Percentiles rank a stretch among this genome's conserved stretches.
Evolutionary conservation across 2,113 vertebrate species (phyloP).

Genomic region (Sakesphorus luctuosus): DNA sequence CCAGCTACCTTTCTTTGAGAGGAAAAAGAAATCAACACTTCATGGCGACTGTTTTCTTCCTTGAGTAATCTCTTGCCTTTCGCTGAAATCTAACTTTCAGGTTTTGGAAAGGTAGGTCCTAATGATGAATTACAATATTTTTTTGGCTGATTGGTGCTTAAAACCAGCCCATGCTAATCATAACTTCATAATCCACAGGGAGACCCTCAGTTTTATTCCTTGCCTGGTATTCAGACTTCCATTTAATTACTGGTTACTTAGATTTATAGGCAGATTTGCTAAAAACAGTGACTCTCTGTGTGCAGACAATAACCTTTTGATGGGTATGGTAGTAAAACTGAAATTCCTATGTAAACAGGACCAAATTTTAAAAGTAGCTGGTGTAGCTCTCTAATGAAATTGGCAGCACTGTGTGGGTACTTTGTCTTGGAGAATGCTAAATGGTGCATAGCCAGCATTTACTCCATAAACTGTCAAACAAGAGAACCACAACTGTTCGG

Average conservation of each 20-base stretch:
- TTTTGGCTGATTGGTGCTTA: constrained; percentile 13
- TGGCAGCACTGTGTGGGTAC: constrained; percentile 66
- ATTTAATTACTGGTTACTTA: constrained; percentile 70
- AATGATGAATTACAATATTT: constrained; percentile 25
- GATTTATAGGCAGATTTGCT: constrained; percentile 65
- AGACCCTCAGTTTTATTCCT: constrained; percentile 65
- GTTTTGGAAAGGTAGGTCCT: constrained; percentile 17
- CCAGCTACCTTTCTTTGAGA: not conserved
- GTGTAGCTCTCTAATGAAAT: constrained; percentile 54
- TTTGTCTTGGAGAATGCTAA: constrained; percentile 64
- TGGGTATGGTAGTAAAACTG: constrained; percentile 55
- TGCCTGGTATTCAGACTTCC: constrained; percentile 64
- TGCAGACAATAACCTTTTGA: constrained; percentile 72
- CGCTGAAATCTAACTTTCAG: not conserved
- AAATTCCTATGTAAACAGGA: constrained; percentile 67
- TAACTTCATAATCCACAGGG: constrained; percentile 51
- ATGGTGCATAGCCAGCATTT: constrained; percentile 57
- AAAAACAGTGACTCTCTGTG: constrained; percentile 62
- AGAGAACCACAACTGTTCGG: constrained; percentile 45
- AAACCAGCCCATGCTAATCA: constrained; percentile 51
- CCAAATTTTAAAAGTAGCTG: constrained; percentile 64
- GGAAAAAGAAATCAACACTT: constrained; percentile 12
- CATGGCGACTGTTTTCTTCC: not conserved
- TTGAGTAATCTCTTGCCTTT: not conserved
- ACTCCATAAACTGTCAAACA: constrained; percentile 69